Base-by-base conservation (phyloP, 2,888 invertebrate genomes). In the Elmis aenea region DNA sequence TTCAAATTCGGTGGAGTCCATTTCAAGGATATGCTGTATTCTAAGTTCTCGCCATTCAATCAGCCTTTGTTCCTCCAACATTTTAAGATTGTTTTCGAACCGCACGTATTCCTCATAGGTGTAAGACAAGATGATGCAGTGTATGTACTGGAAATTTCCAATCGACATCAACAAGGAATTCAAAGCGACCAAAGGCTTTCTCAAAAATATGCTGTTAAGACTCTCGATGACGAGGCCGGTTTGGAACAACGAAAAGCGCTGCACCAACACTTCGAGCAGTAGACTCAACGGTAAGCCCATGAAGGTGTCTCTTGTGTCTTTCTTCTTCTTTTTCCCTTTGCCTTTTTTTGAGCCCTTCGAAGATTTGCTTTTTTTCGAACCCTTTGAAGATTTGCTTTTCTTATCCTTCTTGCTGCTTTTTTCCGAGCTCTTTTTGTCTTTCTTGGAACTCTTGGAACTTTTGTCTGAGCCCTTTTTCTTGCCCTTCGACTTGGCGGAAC, bases 181-280 rank as follows among this genome's bases (percentile, higher is more conserved):
- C 11, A 65, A 43, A 6, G 56, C 53, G 3, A 54, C 16, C 13
- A 48, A 37, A 4, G 56, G 52, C 11, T 52, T 48, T 3, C 44
- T 34, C 6, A 67, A 34, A 38, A 67, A 66, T 4, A 46, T 44
- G 33, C 62, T 65, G 9, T 55, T 20, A 12, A 68, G 46, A 14
- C 58, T 58, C 40, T 66, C 65, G 6, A 67, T 54, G 5, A 67
- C 47, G 13, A 66, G 9, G 12, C 57, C 60, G 12, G 33, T 46
- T 16, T 42, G 29, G 27, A 46, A 51, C 4, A 26, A 13, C 3
- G 14, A n/a, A 15, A 63, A 28, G 39, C 51, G 52, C 6, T 38
- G 23, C 27, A 45, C 45, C 10, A 64, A 26, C 13, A 64, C 36
- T 20, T 59, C 54, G 3, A 38, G 42, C 2, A 61, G 44, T 3